phyloP scores from a whole-genome alignment of 2,113 vertebrate genomes.

The Oriolus oriolus region DNA sequence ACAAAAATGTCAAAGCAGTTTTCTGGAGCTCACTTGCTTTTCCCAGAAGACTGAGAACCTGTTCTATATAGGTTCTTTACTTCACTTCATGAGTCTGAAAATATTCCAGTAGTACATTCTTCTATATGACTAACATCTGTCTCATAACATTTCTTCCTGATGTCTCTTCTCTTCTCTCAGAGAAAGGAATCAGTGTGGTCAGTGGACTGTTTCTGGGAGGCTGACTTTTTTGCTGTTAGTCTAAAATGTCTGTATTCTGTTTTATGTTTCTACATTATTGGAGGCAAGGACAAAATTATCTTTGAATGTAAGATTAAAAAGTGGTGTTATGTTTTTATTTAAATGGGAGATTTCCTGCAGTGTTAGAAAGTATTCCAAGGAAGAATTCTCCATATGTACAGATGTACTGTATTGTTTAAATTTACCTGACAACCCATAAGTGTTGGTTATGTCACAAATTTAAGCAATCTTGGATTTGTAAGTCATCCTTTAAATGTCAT shows the following conservation, averaged over 20 bases:
- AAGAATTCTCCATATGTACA: background rate
- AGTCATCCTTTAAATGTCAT: background rate
- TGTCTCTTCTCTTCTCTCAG: background rate
- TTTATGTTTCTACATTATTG: background rate
- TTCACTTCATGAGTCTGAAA: background rate
- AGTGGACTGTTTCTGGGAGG: background rate
- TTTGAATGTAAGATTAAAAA: background rate
- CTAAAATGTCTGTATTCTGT: background rate
- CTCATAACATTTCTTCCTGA: background rate
- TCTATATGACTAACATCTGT: background rate
- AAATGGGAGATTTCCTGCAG: background rate
- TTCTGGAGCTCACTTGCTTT: background rate
- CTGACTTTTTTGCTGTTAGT: background rate
- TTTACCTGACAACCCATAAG: background rate
- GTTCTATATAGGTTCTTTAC: background rate
- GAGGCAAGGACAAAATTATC: background rate
- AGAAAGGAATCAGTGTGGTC: background rate
- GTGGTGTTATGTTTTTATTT: background rate
- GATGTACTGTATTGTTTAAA: background rate
- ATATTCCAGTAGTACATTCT: background rate
- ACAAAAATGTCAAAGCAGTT: background rate
- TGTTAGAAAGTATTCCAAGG: background rate
- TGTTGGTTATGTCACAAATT: background rate
- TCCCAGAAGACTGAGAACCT: background rate
- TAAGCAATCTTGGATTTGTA: background rate